phyloP scores from a whole-genome alignment of 2,888 invertebrate genomes.

The Scotopteryx bipunctaria region DNA sequence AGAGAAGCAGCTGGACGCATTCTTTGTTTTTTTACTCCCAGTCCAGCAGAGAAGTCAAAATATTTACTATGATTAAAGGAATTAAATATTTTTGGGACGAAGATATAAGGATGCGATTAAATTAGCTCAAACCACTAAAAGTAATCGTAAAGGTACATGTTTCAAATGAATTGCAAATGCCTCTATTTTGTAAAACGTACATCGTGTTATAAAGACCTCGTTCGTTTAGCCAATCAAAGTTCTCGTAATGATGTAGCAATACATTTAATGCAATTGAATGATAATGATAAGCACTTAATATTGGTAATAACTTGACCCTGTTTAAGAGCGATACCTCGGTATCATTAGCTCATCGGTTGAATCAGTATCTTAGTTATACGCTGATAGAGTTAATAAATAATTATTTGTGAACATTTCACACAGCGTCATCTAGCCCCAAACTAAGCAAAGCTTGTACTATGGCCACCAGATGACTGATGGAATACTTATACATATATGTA shows the following conservation, averaged over 20 bases:
- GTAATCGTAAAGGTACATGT: too few species aligned
- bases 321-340: constrained; percentile 10
- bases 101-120: too few species aligned
- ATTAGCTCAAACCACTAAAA: too few species aligned
- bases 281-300: constrained; percentile 9
- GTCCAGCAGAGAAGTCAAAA: too few species aligned
- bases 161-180: background rate
- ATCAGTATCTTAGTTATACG: background rate
- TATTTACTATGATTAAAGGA: too few species aligned
- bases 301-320: constrained; percentile 26
- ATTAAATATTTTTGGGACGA: too few species aligned
- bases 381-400: background rate
- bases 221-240: constrained; percentile 3
- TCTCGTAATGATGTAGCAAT: constrained; percentile 9
- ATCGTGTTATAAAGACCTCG: constrained; percentile 12
- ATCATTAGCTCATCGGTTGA: background rate
- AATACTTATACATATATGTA: too few species aligned
- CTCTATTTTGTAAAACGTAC: background rate
- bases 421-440: too few species aligned
- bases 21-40: too few species aligned
- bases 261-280: constrained; percentile 6
- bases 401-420: background rate
- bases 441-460: too few species aligned
- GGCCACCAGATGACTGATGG: too few species aligned
- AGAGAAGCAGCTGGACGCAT: too few species aligned